These are phyloP conservation scores for Drosophila nigromelanica DNA, from an alignment of 1,140 invertebrate species.

Conservation along the genomic window DNA sequence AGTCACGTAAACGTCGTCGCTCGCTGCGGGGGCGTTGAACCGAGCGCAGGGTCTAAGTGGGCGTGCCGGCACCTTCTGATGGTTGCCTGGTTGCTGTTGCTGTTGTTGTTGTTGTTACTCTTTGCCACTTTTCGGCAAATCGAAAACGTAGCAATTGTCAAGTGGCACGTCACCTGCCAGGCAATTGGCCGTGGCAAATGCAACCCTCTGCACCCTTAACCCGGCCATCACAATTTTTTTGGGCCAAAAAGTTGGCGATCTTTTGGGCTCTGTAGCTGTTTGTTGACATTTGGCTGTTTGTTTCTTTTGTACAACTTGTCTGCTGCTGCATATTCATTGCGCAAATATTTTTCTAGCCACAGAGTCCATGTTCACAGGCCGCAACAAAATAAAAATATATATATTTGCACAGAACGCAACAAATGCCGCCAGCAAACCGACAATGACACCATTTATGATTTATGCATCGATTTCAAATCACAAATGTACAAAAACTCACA, in stretches of 20 bases:
- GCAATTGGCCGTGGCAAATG: slow-evolving; percentile 56
- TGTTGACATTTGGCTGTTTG: slow-evolving; percentile 41
- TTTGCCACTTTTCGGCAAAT: slow-evolving; percentile 73
- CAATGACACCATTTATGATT: slow-evolving; percentile 71
- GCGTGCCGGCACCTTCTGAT: slow-evolving; percentile 59
- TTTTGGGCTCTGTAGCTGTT: slow-evolving; percentile 25
- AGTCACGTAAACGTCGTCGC: slow-evolving; percentile 72
- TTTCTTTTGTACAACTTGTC: slow-evolving; percentile 61
- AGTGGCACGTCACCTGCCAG: slow-evolving; percentile 72
- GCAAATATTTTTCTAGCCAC: slow-evolving; percentile 37
- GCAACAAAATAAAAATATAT: slow-evolving; percentile 31
- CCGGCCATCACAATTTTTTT: slow-evolving; percentile 29
- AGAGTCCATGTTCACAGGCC: slow-evolving; percentile 13
- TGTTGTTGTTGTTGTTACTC: slow-evolving; percentile 21
- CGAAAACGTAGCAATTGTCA: slow-evolving; percentile 79
- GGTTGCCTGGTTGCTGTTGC: slow-evolving; percentile 45
- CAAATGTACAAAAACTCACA: slow-evolving; percentile 44
- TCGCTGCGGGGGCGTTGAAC: slow-evolving; percentile 75
- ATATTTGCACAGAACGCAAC: not conserved
- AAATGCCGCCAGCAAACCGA: slow-evolving; percentile 49
- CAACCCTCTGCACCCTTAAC: slow-evolving; percentile 17
- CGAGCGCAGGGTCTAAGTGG: slow-evolving; percentile 58
- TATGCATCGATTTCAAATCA: slow-evolving; percentile 78
- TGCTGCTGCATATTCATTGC: slow-evolving; percentile 60
- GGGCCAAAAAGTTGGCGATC: slow-evolving; percentile 46